Percentiles rank a stretch among this genome's conserved stretches.
Conservation (phyloP, 1,140 invertebrate genomes). For the Forficula auricularia region DNA sequence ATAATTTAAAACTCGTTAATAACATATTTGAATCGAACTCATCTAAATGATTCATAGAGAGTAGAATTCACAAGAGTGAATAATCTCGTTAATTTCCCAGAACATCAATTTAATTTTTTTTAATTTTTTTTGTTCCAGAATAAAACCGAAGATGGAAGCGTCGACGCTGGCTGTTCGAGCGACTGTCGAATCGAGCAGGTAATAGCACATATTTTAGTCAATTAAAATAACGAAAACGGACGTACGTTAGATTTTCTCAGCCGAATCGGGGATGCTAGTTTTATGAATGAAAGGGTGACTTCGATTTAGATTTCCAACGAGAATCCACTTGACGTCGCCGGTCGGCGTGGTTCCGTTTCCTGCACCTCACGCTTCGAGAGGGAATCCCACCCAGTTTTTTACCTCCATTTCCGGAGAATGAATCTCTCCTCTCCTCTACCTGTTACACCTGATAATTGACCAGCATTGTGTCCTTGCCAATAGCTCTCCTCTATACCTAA, state of each 20-base stretch:
- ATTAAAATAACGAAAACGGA: constrained; percentile 1
- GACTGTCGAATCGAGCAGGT: constrained; percentile 38
- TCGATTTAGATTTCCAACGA: constrained; percentile 13
- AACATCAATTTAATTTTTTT: no score
- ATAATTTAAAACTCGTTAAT: no score
- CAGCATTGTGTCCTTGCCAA: no score
- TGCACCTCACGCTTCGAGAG: not conserved
- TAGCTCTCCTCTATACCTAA: no score
- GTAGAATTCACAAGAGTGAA: no score
- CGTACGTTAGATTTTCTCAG: not conserved
- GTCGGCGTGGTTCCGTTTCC: constrained; percentile 6
- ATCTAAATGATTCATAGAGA: no score
- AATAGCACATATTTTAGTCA: constrained; percentile 8
- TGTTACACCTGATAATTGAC: no score
- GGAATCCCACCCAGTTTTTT: no score
- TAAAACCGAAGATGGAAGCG: constrained; percentile 37
- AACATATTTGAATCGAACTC: no score
- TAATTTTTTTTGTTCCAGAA: constrained; percentile 36
- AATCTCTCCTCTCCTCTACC: no score
- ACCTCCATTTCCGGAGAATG: no score
- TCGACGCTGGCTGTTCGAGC: constrained; percentile 39
- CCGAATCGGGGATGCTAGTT: not conserved
- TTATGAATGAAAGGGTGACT: constrained; percentile 2
- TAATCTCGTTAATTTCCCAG: no score
- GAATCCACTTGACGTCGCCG: constrained; percentile 1